Conservation (phyloP, 2,797 vertebrate genomes). For the Pantherophis vulpinus region DNA sequence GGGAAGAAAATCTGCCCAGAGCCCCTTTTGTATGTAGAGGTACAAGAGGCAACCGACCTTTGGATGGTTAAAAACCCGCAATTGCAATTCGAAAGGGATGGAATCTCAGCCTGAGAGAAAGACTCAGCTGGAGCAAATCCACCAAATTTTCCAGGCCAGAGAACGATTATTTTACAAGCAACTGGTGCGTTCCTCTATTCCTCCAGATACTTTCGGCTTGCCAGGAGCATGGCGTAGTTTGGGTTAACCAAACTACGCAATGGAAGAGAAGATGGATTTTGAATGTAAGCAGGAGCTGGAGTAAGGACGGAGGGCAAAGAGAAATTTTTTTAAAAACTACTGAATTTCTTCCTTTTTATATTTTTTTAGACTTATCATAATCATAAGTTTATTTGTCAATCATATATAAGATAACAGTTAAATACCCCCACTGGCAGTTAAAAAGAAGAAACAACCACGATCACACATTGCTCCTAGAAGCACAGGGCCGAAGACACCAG, state of each 20-base stretch:
- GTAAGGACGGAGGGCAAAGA: background rate
- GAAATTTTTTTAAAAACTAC: background rate
- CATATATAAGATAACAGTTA: too few species aligned
- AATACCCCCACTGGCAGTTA: too few species aligned
- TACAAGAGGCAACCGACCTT: background rate
- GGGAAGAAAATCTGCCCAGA: background rate
- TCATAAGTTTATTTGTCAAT: too few species aligned
- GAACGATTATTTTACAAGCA: background rate
- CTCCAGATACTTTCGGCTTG: background rate
- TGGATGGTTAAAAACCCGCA: background rate
- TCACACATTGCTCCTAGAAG: too few species aligned
- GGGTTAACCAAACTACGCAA: fast-evolving
- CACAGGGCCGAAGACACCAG: too few species aligned
- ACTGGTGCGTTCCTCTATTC: background rate
- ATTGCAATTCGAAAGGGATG: background rate
- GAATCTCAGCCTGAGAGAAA: background rate
- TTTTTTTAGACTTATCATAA: background rate
- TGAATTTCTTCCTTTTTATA: background rate
- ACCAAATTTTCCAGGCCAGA: background rate
- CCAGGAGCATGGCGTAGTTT: too few species aligned
- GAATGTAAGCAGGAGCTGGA: background rate
- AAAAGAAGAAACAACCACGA: too few species aligned
- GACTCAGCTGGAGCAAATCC: background rate
- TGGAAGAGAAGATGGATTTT: background rate
- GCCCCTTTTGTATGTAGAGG: background rate